Conservation (phyloP, 2,113 vertebrate genomes). For the Melanerpes formicivorus region DNA sequence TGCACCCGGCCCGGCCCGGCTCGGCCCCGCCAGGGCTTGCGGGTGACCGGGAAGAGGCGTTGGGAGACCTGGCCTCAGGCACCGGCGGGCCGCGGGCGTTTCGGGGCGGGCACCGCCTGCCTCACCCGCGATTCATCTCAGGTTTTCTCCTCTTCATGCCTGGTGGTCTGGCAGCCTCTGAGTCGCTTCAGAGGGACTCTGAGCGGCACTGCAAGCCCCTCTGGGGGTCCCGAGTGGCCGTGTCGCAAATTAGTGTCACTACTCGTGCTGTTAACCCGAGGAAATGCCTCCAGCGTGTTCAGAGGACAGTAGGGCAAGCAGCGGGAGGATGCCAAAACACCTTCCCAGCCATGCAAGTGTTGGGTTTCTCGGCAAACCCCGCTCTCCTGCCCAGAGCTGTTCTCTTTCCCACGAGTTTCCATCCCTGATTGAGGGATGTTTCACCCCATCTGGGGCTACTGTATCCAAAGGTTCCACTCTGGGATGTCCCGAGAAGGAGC, state of each 20-base stretch:
- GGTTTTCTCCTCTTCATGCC: neutral
- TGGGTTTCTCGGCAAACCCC: neutral
- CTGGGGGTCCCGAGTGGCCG: accelerated
- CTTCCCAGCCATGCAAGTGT: neutral
- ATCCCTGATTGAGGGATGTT: neutral
- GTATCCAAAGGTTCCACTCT: neutral
- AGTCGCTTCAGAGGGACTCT: neutral
- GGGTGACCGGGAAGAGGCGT: neutral
- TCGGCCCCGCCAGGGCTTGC: neutral
- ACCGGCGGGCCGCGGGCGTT: neutral
- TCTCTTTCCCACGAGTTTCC: neutral
- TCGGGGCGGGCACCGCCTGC: neutral
- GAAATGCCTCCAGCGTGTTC: neutral
- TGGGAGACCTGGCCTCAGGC: neutral
- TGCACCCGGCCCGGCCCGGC: neutral
- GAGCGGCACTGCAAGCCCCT: neutral
- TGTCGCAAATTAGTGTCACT: accelerated
- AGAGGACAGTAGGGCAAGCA: accelerated
- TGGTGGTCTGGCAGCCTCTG: neutral
- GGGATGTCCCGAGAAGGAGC: neutral
- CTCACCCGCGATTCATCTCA: neutral
- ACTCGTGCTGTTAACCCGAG: neutral
- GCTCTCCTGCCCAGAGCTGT: neutral
- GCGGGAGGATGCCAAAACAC: neutral
- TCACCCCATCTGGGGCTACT: neutral